Percentiles rank a stretch among this genome's conserved stretches.
Evolutionary conservation across 1,140 invertebrate genomes (phyloP).

Genomic region (Penaeus vannamei): DNA sequence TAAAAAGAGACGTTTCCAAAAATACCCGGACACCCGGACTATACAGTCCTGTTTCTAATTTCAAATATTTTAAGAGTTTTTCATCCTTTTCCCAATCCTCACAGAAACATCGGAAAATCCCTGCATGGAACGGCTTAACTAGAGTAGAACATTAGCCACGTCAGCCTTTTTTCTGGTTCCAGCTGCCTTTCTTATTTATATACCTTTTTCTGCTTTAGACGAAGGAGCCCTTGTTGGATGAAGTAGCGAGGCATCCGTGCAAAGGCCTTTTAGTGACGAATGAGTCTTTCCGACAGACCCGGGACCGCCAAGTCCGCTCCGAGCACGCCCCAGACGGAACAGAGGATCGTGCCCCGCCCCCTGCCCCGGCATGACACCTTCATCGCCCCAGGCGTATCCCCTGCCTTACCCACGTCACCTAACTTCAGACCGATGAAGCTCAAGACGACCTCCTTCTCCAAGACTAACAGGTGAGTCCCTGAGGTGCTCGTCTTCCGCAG

Average conservation of each 20-base stretch:
- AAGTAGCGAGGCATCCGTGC: not conserved
- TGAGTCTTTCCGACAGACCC: conserved; percentile 47
- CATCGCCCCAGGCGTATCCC: conserved; percentile 57
- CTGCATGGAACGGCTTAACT: too few relatives aligned
- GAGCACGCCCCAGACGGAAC: conserved; percentile 62
- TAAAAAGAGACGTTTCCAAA: too few relatives aligned
- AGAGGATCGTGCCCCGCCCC: conserved; percentile 54
- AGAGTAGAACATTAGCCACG: too few relatives aligned
- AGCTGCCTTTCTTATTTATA: too few relatives aligned
- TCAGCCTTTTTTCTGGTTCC: too few relatives aligned
- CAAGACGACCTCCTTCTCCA: conserved; percentile 62
- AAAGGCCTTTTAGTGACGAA: not conserved
- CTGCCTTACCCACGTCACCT: conserved; percentile 49
- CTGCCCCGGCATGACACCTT: conserved; percentile 64
- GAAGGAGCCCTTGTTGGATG: not conserved
- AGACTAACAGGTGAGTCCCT: conserved; percentile 58
- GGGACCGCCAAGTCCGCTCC: conserved; percentile 60
- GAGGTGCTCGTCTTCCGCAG: not conserved
- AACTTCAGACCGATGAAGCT: conserved; percentile 64
- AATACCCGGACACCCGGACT: too few relatives aligned
- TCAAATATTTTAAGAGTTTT: too few relatives aligned
- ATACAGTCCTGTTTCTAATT: too few relatives aligned
- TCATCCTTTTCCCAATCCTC: too few relatives aligned
- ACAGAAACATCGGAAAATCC: too few relatives aligned
- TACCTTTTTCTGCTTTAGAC: too few relatives aligned